Percentiles rank a stretch among this genome's conserved stretches.
Evolutionary conservation across 1,140 invertebrate genomes (phyloP).

Genomic region (Ericerus pela): DNA sequence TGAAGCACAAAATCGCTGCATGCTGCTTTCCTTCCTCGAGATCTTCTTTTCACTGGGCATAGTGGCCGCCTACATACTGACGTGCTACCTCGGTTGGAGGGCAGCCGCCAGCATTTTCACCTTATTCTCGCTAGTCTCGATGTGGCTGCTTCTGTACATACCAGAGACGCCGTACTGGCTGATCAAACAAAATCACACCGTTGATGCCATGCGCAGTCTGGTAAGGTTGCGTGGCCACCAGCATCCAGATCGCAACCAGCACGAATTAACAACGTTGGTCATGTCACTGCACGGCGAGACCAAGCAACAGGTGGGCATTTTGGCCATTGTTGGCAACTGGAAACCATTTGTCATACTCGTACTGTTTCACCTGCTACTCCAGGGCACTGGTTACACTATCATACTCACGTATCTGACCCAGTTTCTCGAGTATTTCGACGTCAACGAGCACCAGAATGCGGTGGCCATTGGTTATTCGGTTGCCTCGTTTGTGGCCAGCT

Average conservation of each 20-base stretch:
- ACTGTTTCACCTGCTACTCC: neutral
- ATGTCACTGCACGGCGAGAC: neutral
- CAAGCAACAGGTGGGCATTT: neutral
- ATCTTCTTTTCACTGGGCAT: neutral
- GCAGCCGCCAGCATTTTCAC: neutral
- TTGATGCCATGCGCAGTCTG: neutral
- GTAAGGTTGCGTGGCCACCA: neutral
- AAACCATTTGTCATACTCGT: neutral
- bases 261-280: neutral
- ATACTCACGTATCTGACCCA: neutral
- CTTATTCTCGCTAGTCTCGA: neutral
- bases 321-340: neutral
- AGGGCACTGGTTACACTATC: neutral
- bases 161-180: slow-evolving; percentile 1
- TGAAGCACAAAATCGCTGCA: neutral
- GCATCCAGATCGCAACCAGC: neutral
- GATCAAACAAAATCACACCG: neutral
- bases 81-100: neutral
- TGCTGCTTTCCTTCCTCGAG: slow-evolving; percentile 1
- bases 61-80: neutral
- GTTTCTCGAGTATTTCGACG: too few species aligned
- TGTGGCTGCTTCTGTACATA: neutral
- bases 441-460: neutral
- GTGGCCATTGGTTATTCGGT: neutral
- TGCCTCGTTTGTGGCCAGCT: neutral